Evolutionary conservation across 2,888 invertebrate species (phyloP), one percentile per base, ranked within the genome.

Genomic region (Protophormia terraenovae): DNA sequence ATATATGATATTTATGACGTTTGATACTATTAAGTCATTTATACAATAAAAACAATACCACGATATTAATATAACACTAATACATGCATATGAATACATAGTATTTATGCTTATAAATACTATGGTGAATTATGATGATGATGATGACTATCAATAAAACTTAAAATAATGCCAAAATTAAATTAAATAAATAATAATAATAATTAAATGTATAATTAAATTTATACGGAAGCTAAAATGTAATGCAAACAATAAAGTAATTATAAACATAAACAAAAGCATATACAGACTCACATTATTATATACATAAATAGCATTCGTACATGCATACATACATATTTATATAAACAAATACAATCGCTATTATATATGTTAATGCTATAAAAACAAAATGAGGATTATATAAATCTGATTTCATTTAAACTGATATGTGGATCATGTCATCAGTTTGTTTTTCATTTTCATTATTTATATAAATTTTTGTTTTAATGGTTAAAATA

Each of bases 201-300:
- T 64, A 83, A 69, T 69, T 3, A 53, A 69, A 79, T 27, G 35
- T 64, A 75, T 71, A 79, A 81, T 72, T 72, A 84, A 77, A 67
- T 67, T 60, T 53, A 55, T 72, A 60, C 77, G 84, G 81, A 84
- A 84, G 81, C 81, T 71, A 45, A 41, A 72, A 50, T 64, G 38
- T 45, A 29, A 35, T 38, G 27, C 35, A 55, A 75, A 84, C 58
- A 76, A 66, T 66, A 50, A 72, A 72, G 35, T 60, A 67, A 67
- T 78, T 76, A 53, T 77, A 29, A 45, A n/a, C 24, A 53, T 3
- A 53, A n/a, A n/a, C n/a, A n/a, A n/a, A n/a, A n/a, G n/a, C n/a
- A n/a, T n/a, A n/a, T n/a, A n/a, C n/a, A n/a, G n/a, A n/a, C n/a
- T n/a, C n/a, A n/a, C n/a, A n/a, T n/a, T n/a, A n/a, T n/a, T n/a